A percentile compares a stretch with the other conserved stretches of the same genome.
Conservation (phyloP, 2,797 vertebrate genomes). For the Serranus cabrilla region DNA sequence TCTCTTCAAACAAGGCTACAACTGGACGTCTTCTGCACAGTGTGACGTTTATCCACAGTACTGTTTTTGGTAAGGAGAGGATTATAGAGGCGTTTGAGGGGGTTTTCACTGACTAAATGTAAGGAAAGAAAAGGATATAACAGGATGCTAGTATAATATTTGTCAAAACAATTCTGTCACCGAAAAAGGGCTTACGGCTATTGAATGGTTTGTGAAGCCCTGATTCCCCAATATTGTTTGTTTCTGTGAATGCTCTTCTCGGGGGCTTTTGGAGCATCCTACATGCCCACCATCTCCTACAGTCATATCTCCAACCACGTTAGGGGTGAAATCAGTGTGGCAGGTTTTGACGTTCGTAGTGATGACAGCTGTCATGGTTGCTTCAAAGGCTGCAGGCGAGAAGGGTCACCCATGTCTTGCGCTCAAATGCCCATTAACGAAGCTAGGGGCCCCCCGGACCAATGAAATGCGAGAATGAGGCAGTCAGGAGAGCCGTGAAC, state of each 20-base stretch:
- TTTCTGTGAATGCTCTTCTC: conserved; percentile 4
- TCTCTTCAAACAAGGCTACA: conserved; percentile 19
- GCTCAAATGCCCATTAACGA: conserved; percentile 50
- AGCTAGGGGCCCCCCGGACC: conserved; percentile 49
- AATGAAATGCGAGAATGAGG: conserved; percentile 61
- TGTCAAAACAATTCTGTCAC: background rate
- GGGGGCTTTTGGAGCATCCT: background rate
- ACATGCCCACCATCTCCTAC: conserved; percentile 16
- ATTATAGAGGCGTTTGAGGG: background rate
- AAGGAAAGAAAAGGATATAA: background rate
- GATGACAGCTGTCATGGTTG: conserved; percentile 81
- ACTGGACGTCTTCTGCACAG: background rate
- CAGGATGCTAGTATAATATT: background rate
- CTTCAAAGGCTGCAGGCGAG: conserved; percentile 57
- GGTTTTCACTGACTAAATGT: background rate
- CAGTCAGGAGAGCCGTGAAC: conserved; percentile 69
- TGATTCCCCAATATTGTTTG: conserved; percentile 15
- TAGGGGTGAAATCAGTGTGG: conserved; percentile 31
- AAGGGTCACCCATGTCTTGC: conserved; percentile 53
- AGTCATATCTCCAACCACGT: conserved; percentile 37
- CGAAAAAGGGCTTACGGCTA: background rate
- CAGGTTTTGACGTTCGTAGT: conserved; percentile 72
- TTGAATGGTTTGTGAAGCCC: background rate
- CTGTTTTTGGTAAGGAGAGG: background rate
- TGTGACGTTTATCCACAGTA: background rate